Evolutionary conservation across 2,113 vertebrate species (phyloP).

Genomic region (Bubo bubo): DNA sequence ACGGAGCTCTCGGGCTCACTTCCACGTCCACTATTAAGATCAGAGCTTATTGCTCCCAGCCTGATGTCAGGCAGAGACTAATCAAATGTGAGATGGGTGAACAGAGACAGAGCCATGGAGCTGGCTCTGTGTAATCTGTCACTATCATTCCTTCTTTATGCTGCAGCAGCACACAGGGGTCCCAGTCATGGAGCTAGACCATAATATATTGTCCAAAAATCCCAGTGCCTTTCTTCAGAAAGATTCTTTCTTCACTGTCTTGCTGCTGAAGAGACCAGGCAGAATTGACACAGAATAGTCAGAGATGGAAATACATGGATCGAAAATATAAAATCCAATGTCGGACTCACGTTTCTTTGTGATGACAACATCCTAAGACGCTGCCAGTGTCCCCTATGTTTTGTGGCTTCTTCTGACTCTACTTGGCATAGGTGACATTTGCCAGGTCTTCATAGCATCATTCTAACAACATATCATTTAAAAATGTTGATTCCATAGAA

Average conservation of each 20-base stretch:
- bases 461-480: background rate
- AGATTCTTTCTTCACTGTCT: background rate
- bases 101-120: background rate
- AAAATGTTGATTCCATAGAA: background rate
- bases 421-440: background rate
- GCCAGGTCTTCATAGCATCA: background rate
- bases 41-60: constrained; percentile 29
- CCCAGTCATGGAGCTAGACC: background rate
- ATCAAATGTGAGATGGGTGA: constrained; percentile 44
- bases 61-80: constrained; percentile 45
- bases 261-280: background rate
- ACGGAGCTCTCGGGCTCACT: background rate
- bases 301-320: background rate
- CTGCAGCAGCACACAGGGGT: background rate
- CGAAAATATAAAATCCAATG: background rate
- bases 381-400: background rate
- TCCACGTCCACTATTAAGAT: background rate
- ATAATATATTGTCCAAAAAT: background rate
- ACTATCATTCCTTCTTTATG: background rate
- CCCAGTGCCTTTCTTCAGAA: background rate
- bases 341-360: background rate
- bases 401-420: background rate
- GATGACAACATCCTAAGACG: background rate
- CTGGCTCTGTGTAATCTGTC: background rate
- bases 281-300: background rate